phyloP scores from a whole-genome alignment of 2,113 vertebrate genomes.

The Corydoras sp. region DNA sequence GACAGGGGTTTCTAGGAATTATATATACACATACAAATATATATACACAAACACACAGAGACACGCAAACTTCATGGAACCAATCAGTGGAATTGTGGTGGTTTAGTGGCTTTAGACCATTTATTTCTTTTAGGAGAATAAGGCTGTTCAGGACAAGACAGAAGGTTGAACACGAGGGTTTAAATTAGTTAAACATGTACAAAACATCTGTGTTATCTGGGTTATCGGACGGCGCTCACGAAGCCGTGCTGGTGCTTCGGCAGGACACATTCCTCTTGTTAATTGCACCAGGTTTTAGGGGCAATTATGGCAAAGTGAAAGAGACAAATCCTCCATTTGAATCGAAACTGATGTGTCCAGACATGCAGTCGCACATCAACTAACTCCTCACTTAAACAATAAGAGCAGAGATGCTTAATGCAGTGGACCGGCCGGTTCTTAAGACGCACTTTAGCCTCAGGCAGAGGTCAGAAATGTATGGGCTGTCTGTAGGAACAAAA shows the following conservation, averaged over 20 bases:
- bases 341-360: slow-evolving; percentile 24
- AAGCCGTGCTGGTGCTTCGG: slow-evolving; percentile 11
- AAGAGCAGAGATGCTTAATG: slow-evolving; percentile 32
- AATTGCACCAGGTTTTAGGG: slow-evolving; percentile 30
- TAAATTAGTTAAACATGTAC: slow-evolving; percentile 10
- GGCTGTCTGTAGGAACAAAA: background rate
- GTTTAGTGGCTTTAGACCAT: too few relatives aligned
- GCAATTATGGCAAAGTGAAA: slow-evolving; percentile 31
- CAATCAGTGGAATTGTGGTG: too few relatives aligned
- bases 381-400: slow-evolving; percentile 5
- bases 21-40: too few relatives aligned
- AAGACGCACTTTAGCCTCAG: slow-evolving; percentile 28
- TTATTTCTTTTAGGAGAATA: too few relatives aligned
- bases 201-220: slow-evolving; percentile 10
- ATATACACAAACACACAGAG: too few relatives aligned
- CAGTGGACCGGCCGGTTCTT: slow-evolving; percentile 14
- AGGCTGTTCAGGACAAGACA: too few relatives aligned
- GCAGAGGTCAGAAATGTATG: slow-evolving; percentile 24
- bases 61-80: too few relatives aligned
- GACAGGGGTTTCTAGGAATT: too few relatives aligned
- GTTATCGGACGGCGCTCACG: slow-evolving; percentile 6
- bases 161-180: too few relatives aligned
- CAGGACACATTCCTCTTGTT: slow-evolving; percentile 23
- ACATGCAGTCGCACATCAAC: slow-evolving; percentile 24
- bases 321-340: slow-evolving; percentile 26